phyloP scores from a whole-genome alignment of 2,888 invertebrate genomes.

The Aricia artaxerxes region DNA sequence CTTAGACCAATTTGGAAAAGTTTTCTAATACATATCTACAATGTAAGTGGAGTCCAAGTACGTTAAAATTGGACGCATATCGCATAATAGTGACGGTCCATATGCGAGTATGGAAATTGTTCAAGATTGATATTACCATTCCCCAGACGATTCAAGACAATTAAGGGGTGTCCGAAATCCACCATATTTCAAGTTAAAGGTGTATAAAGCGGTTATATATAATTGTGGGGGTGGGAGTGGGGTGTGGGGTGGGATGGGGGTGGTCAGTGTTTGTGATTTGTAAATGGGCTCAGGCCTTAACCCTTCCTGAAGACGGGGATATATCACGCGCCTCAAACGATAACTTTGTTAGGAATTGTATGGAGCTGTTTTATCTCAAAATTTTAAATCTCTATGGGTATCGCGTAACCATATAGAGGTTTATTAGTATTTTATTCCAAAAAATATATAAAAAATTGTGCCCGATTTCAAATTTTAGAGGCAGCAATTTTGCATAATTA shows the following conservation, averaged over 20 bases:
- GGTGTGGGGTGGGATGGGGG: slow-evolving; percentile 56
- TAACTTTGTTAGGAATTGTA: slow-evolving; percentile 65
- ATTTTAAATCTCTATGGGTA: not conserved
- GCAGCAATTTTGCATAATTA: too few species aligned
- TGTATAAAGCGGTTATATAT: slow-evolving; percentile 60
- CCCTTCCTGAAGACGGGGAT: slow-evolving; percentile 78
- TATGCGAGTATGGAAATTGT: slow-evolving; percentile 1
- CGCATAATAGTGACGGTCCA: not conserved
- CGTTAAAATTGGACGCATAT: too few species aligned
- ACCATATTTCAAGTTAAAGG: slow-evolving; percentile 74
- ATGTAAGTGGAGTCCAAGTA: too few species aligned
- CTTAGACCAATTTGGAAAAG: too few species aligned
- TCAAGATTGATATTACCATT: slow-evolving; percentile 19
- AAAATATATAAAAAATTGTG: too few species aligned
- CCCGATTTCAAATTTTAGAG: too few species aligned
- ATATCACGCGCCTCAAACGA: slow-evolving; percentile 76
- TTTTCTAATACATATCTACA: too few species aligned
- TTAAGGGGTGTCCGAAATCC: slow-evolving; percentile 60
- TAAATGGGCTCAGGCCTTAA: slow-evolving; percentile 79
- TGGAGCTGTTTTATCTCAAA: slow-evolving; percentile 50
- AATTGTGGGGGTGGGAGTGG: slow-evolving; percentile 55
- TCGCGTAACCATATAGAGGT: too few species aligned
- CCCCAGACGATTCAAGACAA: slow-evolving; percentile 47
- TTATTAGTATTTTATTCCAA: too few species aligned
- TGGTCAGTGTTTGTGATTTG: slow-evolving; percentile 81